Evolutionary conservation across 2,797 vertebrate genomes (phyloP).

Genomic region (Ataeniobius toweri): DNA sequence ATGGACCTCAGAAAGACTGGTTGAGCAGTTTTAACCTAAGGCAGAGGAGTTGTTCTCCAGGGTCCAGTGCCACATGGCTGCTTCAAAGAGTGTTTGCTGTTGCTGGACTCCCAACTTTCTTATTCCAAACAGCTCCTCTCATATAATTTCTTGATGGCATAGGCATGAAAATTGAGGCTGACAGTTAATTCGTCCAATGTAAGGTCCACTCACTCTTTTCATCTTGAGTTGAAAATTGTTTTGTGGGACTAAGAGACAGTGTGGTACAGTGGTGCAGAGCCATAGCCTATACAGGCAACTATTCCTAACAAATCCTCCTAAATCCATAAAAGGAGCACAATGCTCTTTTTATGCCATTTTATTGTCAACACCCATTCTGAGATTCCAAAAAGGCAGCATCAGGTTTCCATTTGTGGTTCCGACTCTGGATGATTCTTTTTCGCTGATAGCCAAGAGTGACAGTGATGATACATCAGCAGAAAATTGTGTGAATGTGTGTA

Average conservation of each 20-base stretch:
- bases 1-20: background rate
- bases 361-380: constrained; percentile 17
- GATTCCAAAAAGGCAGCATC: constrained; percentile 23
- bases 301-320: constrained; percentile 1
- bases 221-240: constrained; percentile 2
- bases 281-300: background rate
- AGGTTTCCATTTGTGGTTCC: constrained; percentile 25
- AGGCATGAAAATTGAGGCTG: background rate
- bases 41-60: background rate
- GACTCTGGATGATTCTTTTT: constrained; percentile 12
- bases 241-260: background rate
- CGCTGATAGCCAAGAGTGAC: constrained; percentile 42
- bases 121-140: background rate
- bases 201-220: background rate
- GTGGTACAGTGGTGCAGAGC: constrained; percentile 4
- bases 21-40: background rate
- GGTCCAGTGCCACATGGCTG: background rate
- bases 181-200: background rate
- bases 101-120: background rate
- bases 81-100: background rate
- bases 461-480: constrained; percentile 55
- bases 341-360: constrained; percentile 10
- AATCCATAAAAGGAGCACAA: background rate
- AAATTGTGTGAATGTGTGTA: constrained; percentile 51
- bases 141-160: background rate